These are phyloP conservation scores for Drosophila cardini DNA, from an alignment of 1,140 invertebrate species.

Conservation along the genomic window DNA sequence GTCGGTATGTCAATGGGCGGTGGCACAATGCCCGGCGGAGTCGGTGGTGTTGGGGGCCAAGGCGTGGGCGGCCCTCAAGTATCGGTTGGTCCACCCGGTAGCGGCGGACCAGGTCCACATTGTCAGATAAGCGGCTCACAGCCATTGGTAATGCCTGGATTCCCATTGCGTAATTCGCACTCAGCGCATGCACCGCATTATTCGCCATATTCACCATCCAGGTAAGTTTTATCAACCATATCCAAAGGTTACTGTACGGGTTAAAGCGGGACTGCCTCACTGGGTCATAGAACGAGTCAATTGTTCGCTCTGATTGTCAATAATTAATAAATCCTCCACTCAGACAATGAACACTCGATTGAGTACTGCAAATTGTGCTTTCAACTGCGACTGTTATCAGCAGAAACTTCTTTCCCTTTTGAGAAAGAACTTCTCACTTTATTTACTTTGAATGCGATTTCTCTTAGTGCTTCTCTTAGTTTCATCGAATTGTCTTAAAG, in stretches of 20 bases:
- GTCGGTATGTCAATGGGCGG: constrained; percentile 72
- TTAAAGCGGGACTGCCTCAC: neutral
- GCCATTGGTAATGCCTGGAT: constrained; percentile 92
- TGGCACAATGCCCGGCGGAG: constrained; percentile 66
- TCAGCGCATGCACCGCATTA: constrained; percentile 90
- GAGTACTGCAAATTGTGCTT: neutral
- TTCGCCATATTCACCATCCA: constrained; percentile 93
- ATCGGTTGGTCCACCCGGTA: constrained; percentile 65
- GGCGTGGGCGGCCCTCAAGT: constrained; percentile 59
- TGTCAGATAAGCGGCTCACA: constrained; percentile 87
- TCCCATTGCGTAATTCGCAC: constrained; percentile 89
- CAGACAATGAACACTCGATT: constrained; percentile 20
- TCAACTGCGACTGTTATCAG: neutral
- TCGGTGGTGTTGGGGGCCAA: constrained; percentile 48
- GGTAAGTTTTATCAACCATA: constrained; percentile 80
- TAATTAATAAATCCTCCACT: constrained; percentile 5
- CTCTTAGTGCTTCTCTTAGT: neutral
- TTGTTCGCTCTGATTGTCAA: neutral
- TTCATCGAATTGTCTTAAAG: too few relatives aligned
- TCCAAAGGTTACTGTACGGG: neutral
- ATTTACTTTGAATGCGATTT: neutral
- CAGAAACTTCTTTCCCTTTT: neutral
- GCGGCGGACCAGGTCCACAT: constrained; percentile 76
- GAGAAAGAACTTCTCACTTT: neutral
- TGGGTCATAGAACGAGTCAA: constrained; percentile 18